Base-by-base conservation (phyloP, 2,888 invertebrate species). In the Metopia argyrocephala region DNA sequence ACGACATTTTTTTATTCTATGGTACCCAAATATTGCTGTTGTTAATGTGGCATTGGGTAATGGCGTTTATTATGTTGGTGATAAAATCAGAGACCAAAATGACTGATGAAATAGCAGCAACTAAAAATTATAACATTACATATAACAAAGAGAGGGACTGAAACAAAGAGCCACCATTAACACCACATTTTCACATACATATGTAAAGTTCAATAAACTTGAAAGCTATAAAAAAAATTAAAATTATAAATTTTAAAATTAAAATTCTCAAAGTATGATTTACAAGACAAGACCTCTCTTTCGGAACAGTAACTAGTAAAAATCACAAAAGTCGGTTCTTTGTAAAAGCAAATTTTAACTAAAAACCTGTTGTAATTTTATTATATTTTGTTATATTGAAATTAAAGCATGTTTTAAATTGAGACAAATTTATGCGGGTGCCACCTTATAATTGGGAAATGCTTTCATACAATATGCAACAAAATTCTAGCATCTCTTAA, bases 181-280 rank as follows among this genome's bases (percentile, higher is more conserved):
- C 25, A 48, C 48, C 48, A 25, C 31, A 65, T 20, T 31, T 54
- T 31, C 20, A 54, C 15, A 31, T 3, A 56, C 12, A 59, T 12
- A 64, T 52, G 25, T 15, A 66, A 68, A 75, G 75, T 75, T 75
- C 66, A 75, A 75, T 61, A 75, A 75, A 66, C 75, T 75, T 59
- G 45, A 68, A 61, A 27, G 6, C 1, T 50, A 57, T 38, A 25
- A 38, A 52, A 21, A 2, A 28, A 62, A 62, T 12, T 9, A 15
- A 12, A 52, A 45, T 3, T 48, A 31, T 31, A 59, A 23, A 27
- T 20, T 45, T 31, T 31, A 12, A 9, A 52, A 1, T 48, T 70
- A 50, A 52, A 59, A 38, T 38, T 18, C 25, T 28, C 3, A 21
- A 59, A 59, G 50, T 38, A 20, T 59, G 15, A 59, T n/a, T n/a